Evolutionary conservation across 2,113 vertebrate species (phyloP).

Genomic region (Corvus moneduloides): DNA sequence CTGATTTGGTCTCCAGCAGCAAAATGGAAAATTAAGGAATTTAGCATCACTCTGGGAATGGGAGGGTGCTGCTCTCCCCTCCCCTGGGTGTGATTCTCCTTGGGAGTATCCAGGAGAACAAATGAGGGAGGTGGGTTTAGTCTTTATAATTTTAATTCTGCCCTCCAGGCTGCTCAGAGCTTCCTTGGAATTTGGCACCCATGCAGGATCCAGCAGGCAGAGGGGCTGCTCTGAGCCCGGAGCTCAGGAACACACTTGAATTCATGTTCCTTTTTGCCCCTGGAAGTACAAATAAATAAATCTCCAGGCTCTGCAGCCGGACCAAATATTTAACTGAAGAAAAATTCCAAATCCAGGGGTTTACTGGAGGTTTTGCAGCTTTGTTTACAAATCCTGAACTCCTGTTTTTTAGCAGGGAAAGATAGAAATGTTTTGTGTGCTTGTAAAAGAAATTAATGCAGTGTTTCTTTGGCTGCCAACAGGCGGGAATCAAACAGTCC

Average conservation of each 20-base stretch:
- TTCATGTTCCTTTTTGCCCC: neutral
- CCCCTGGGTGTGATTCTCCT: neutral
- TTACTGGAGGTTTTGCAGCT: neutral
- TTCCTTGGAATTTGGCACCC: neutral
- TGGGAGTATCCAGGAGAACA: neutral
- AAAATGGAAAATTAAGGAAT: neutral
- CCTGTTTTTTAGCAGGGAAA: neutral
- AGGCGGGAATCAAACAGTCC: neutral
- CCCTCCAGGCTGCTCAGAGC: neutral
- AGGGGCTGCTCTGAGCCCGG: neutral
- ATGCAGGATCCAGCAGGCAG: neutral
- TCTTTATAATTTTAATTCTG: neutral
- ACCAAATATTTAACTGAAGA: neutral
- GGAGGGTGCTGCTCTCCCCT: neutral
- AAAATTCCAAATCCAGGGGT: neutral
- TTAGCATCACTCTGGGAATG: neutral
- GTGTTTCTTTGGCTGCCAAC: neutral
- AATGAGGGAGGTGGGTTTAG: neutral
- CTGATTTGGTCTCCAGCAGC: neutral
- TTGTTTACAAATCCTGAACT: neutral
- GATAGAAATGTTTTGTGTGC: neutral
- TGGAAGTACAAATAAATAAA: constrained; percentile 36
- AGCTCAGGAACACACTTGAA: neutral
- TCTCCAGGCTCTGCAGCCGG: neutral
- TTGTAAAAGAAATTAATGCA: neutral